Evolutionary conservation across 1,140 invertebrate species (phyloP).

Genomic region (Hylaeus anthracinus): DNA sequence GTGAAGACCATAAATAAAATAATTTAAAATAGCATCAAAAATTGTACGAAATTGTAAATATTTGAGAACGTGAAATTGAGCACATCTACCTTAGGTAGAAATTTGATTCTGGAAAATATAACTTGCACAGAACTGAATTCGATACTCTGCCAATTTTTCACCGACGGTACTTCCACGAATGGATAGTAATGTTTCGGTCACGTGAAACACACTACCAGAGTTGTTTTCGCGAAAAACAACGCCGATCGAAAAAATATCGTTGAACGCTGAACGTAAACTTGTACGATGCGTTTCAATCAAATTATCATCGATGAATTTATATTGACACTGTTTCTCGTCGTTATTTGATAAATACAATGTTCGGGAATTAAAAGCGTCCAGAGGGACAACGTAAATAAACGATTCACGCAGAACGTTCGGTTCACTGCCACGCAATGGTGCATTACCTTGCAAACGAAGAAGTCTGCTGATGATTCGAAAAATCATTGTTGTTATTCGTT

Average conservation of each 20-base stretch:
- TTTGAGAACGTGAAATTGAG: too few species aligned
- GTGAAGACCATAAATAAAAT: too few species aligned
- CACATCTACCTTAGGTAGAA: too few species aligned
- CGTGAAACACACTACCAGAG: neutral
- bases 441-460: too few species aligned
- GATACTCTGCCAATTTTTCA: too few species aligned
- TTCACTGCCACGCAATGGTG: too few species aligned
- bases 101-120: too few species aligned
- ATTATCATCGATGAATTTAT: constrained; percentile 16
- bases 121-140: too few species aligned
- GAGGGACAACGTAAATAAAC: neutral
- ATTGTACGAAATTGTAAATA: too few species aligned
- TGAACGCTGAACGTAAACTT: neutral
- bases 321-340: neutral
- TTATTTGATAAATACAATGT: constrained; percentile 1
- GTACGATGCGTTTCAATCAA: neutral
- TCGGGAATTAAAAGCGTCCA: constrained; percentile 12
- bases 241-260: neutral
- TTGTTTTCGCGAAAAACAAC: neutral
- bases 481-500: too few species aligned
- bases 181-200: neutral
- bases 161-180: neutral
- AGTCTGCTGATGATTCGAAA: too few species aligned
- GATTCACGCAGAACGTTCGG: neutral
- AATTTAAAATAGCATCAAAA: too few species aligned